These are phyloP conservation scores for Margaritifera margaritifera DNA, from an alignment of 2,888 invertebrate species.

Conservation along the genomic window DNA sequence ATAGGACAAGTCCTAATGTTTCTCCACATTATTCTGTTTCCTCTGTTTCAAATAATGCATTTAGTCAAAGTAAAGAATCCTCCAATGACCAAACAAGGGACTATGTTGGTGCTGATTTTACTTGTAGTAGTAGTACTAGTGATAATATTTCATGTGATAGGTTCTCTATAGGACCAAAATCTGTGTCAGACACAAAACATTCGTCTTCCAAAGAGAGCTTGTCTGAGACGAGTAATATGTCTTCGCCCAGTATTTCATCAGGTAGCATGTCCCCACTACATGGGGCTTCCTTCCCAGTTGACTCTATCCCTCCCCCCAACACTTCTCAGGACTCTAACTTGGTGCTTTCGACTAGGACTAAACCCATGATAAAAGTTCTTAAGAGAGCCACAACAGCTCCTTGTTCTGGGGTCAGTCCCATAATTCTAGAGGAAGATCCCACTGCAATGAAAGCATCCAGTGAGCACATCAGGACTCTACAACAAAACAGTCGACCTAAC, in stretches of 20 bases:
- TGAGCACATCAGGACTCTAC: conserved; percentile 20
- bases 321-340: conserved; percentile 16
- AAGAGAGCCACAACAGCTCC: conserved; percentile 55
- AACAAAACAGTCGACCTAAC: conserved; percentile 41
- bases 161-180: conserved; percentile 6
- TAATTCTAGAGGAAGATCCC: conserved; percentile 47
- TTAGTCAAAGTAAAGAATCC: background rate
- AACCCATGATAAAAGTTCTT: conserved; percentile 55
- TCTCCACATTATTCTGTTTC: too few species aligned
- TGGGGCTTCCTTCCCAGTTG: background rate
- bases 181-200: conserved; percentile 3
- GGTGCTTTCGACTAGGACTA: conserved; percentile 22
- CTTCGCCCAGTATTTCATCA: background rate
- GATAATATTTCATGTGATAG: conserved; percentile 6
- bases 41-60: background rate
- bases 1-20: too few species aligned
- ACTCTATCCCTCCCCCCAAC: conserved; percentile 3
- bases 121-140: conserved; percentile 4
- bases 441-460: conserved; percentile 15
- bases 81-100: conserved; percentile 11
- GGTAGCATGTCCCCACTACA: too few species aligned
- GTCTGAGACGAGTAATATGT: background rate
- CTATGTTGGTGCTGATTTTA: conserved; percentile 15
- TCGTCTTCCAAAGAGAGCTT: conserved; percentile 23
- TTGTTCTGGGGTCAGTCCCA: conserved; percentile 37